These are phyloP conservation scores for Clarias batrachus DNA, from an alignment of 2,113 vertebrate species.

Conservation along the genomic window DNA sequence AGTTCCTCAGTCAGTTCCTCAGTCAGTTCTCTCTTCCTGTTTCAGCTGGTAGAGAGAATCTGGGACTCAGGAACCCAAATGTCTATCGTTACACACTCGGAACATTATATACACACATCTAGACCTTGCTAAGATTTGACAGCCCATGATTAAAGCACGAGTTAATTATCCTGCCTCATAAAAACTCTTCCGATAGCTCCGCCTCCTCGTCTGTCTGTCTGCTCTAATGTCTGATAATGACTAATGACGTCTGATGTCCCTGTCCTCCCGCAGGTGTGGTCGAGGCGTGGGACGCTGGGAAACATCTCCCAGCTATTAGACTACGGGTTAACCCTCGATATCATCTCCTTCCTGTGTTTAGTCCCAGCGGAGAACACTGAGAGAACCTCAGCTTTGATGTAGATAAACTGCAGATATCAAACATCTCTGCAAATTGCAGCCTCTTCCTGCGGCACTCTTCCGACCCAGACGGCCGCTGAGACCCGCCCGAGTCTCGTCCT, in stretches of 20 bases:
- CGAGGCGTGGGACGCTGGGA: slow-evolving; percentile 37
- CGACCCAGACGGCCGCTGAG: slow-evolving; percentile 66
- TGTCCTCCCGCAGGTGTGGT: slow-evolving; percentile 1
- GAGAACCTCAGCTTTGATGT: slow-evolving; percentile 61
- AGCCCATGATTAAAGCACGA: background rate
- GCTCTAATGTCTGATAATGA: background rate
- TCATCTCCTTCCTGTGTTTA: slow-evolving; percentile 76
- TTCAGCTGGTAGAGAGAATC: no score
- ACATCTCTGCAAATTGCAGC: slow-evolving; percentile 70
- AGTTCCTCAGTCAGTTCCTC: no score
- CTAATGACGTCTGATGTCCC: background rate
- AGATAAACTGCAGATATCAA: slow-evolving; percentile 73
- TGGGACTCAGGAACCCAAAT: no score
- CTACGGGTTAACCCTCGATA: slow-evolving; percentile 58
- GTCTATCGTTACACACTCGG: no score
- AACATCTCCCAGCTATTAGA: slow-evolving; percentile 24
- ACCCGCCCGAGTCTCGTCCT: slow-evolving; percentile 21
- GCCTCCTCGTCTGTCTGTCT: background rate
- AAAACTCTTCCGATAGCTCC: background rate
- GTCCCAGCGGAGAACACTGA: slow-evolving; percentile 63
- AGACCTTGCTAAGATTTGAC: background rate
- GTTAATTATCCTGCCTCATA: background rate
- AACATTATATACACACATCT: no score
- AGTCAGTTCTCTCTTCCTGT: no score
- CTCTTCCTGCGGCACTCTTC: slow-evolving; percentile 65